phyloP scores from a whole-genome alignment of 1,140 invertebrate genomes.

The Zaprionus ghesquierei region DNA sequence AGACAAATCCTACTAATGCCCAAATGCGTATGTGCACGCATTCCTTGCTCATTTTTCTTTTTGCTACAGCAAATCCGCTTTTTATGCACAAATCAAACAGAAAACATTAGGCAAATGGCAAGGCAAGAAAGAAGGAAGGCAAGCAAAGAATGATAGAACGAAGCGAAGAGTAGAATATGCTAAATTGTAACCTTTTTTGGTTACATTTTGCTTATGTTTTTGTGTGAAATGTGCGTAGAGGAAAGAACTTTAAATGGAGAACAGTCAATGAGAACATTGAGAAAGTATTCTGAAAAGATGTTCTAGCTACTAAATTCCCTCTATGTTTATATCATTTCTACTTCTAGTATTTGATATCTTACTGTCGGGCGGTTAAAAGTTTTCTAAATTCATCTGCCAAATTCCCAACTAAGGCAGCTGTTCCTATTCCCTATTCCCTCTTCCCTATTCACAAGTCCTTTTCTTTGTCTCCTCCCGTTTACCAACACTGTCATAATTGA shows the following conservation, averaged over 20 bases:
- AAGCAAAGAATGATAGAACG: neutral
- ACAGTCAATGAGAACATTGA: neutral
- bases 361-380: no score
- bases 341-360: no score
- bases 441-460: no score
- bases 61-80: slow-evolving; percentile 35
- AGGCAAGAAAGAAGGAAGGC: neutral
- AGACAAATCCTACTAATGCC: slow-evolving; percentile 71
- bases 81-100: slow-evolving; percentile 70
- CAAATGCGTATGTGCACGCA: slow-evolving; percentile 66
- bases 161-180: slow-evolving; percentile 11
- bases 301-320: no score
- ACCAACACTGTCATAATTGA: neutral
- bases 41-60: slow-evolving; percentile 70
- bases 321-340: no score
- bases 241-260: neutral
- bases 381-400: neutral
- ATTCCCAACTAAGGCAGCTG: neutral
- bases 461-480: neutral
- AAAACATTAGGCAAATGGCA: slow-evolving; percentile 30
- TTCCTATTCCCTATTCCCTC: no score
- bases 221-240: neutral
- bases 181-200: slow-evolving; percentile 48
- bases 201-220: slow-evolving; percentile 3
- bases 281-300: neutral